Percentiles rank a stretch among this genome's conserved stretches.
Conservation (phyloP, 2,797 vertebrate genomes). For the Tinamus major region DNA sequence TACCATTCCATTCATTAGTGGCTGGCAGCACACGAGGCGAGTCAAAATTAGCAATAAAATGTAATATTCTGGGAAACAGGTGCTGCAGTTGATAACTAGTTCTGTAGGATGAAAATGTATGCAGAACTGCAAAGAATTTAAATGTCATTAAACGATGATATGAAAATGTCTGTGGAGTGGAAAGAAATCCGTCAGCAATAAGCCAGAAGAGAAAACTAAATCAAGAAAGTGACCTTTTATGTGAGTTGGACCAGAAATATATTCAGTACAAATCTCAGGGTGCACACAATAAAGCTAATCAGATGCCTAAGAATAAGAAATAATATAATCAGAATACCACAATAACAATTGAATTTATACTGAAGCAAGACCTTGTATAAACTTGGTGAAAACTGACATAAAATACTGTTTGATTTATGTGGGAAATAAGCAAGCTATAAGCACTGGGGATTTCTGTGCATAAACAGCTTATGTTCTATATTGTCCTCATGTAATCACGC, state of each 20-base stretch:
- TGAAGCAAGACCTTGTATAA: neutral
- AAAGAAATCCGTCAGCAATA: neutral
- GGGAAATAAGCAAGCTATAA: neutral
- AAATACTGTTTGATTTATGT: neutral
- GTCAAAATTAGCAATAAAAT: slow-evolving; percentile 14
- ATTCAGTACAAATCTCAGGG: neutral
- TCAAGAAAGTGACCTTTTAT: neutral
- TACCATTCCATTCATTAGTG: neutral
- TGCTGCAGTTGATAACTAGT: slow-evolving; percentile 18
- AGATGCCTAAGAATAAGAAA: neutral
- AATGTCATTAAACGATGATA: neutral
- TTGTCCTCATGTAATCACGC: neutral
- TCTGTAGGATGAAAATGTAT: neutral
- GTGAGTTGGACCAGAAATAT: neutral
- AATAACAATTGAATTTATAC: neutral
- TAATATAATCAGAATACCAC: neutral
- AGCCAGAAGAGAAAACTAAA: neutral
- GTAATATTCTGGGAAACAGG: slow-evolving; percentile 15
- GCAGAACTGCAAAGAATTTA: neutral
- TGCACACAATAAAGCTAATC: neutral
- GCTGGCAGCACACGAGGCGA: neutral
- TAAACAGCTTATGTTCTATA: neutral
- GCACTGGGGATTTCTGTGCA: neutral
- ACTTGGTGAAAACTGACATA: neutral
- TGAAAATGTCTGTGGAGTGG: neutral